These are phyloP conservation scores for Antrozous pallidus DNA, from an alignment of 2,797 vertebrate species.

Conservation along the genomic window DNA sequence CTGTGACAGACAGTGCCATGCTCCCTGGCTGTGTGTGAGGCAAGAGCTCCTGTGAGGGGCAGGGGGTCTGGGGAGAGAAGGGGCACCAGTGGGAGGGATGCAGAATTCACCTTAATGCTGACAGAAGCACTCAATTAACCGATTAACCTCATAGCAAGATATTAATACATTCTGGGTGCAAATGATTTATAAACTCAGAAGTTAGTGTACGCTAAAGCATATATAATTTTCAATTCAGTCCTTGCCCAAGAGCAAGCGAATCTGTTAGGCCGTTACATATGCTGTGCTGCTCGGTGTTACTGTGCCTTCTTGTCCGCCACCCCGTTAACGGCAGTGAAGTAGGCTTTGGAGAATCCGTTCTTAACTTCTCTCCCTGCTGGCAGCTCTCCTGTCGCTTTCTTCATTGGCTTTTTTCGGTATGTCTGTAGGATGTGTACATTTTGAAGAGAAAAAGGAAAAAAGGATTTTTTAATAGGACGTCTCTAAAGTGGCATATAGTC, in stretches of 20 bases:
- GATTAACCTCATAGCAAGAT: slow-evolving; percentile 78
- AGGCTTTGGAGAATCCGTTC: slow-evolving; percentile 86
- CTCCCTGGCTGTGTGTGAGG: slow-evolving; percentile 58
- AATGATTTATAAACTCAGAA: slow-evolving; percentile 77
- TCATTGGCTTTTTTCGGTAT: slow-evolving; percentile 83
- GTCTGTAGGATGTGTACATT: slow-evolving; percentile 79
- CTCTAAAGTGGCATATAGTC: not conserved
- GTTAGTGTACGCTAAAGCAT: slow-evolving; percentile 78
- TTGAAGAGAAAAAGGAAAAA: slow-evolving; percentile 5
- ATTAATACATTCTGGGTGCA: slow-evolving; percentile 76
- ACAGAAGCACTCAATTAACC: slow-evolving; percentile 70
- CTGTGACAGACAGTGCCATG: not conserved
- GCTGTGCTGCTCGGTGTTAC: slow-evolving; percentile 50
- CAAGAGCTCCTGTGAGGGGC: not conserved
- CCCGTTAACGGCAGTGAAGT: slow-evolving; percentile 81
- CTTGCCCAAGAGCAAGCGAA: slow-evolving; percentile 59
- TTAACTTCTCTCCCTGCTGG: slow-evolving; percentile 76
- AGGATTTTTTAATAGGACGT: not conserved
- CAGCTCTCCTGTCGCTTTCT: slow-evolving; percentile 69
- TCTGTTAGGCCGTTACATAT: slow-evolving; percentile 7
- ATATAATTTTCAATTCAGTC: slow-evolving; percentile 73
- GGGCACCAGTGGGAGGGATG: not conserved
- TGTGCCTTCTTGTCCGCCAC: slow-evolving; percentile 83
- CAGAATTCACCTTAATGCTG: slow-evolving; percentile 54
- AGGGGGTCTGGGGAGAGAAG: not conserved